These are phyloP conservation scores for Microplitis mediator DNA, from an alignment of 1,140 invertebrate genomes.

Conservation along the genomic window DNA sequence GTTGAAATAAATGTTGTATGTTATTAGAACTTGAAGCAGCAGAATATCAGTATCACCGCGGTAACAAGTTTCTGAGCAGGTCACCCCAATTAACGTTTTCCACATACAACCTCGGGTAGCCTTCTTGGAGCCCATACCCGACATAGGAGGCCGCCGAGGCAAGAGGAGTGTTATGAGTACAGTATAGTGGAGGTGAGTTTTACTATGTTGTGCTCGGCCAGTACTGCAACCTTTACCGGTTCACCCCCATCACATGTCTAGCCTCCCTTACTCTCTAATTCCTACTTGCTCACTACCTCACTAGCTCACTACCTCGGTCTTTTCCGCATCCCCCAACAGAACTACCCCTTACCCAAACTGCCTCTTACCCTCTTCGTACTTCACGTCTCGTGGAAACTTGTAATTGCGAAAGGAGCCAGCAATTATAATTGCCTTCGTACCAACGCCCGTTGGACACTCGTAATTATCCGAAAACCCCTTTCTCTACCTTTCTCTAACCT, in stretches of 20 bases:
- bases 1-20: background rate
- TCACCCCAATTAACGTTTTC: slow-evolving; percentile 64
- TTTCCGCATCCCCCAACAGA: too few species aligned
- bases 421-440: slow-evolving; percentile 61
- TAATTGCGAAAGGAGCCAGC: slow-evolving; percentile 64
- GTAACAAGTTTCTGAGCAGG: slow-evolving; percentile 64
- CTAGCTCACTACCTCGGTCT: slow-evolving; percentile 18
- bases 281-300: background rate
- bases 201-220: background rate
- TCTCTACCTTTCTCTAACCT: background rate
- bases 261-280: background rate
- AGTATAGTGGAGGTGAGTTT: too few species aligned
- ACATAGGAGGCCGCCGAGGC: slow-evolving; percentile 10
- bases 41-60: slow-evolving; percentile 55
- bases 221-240: background rate
- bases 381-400: slow-evolving; percentile 59
- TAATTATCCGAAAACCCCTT: slow-evolving; percentile 54
- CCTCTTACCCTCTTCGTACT: too few species aligned
- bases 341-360: slow-evolving; percentile 14
- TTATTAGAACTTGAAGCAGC: background rate
- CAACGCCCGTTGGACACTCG: slow-evolving; percentile 43
- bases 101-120: slow-evolving; percentile 34
- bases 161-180: background rate
- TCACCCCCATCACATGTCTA: slow-evolving; percentile 13
- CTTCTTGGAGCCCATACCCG: background rate